Percentiles rank a stretch among this genome's conserved stretches.
phyloP scores from a whole-genome alignment of 1,140 invertebrate genomes.

The Onthophagus taurus region DNA sequence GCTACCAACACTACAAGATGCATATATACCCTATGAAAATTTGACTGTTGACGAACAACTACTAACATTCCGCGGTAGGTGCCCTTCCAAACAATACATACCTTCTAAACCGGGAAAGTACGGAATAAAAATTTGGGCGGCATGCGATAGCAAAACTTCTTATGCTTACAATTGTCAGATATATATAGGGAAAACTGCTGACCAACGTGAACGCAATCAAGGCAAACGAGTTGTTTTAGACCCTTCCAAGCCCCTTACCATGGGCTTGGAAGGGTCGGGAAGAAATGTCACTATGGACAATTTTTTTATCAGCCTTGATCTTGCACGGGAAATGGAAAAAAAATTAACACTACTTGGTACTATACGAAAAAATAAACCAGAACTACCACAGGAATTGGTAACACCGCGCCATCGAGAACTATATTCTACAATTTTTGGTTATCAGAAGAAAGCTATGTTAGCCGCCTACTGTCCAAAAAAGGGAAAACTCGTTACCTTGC shows the following conservation, averaged over 20 bases:
- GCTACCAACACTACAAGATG: no score
- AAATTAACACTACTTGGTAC: conserved; percentile 10
- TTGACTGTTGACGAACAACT: not conserved
- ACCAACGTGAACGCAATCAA: conserved; percentile 8
- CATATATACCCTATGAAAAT: not conserved
- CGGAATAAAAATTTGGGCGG: no score
- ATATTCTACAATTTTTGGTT: conserved; percentile 10
- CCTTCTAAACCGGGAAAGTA: no score
- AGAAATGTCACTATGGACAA: conserved; percentile 5
- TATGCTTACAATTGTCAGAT: conserved; percentile 5
- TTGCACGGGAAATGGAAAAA: conserved; percentile 8
- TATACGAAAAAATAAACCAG: conserved; percentile 12
- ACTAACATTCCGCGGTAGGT: not conserved
- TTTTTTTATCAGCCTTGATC: conserved; percentile 12
- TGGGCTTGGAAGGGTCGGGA: no score
- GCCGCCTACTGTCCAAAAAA: conserved; percentile 10
- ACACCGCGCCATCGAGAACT: not conserved
- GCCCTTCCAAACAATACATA: no score
- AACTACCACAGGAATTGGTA: conserved; percentile 7
- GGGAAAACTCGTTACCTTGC: conserved; percentile 10
- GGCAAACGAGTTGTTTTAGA: conserved; percentile 8
- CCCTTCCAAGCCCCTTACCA: not conserved
- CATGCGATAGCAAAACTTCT: no score
- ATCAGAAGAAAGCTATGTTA: conserved; percentile 10
- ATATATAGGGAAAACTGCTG: conserved; percentile 3